Conservation (phyloP, 2,888 invertebrate species). For the Anthophora plumipes region DNA sequence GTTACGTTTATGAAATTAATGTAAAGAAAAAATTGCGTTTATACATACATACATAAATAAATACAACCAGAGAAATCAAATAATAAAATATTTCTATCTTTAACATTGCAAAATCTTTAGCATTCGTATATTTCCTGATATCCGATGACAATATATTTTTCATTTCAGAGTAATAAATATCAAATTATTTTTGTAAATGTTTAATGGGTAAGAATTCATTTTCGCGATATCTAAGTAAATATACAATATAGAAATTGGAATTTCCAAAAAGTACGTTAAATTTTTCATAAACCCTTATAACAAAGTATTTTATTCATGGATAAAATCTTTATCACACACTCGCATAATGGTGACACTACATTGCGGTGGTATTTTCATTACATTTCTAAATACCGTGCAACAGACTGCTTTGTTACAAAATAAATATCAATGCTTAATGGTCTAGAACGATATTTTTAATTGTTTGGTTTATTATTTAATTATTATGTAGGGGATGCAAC, state of each 20-base stretch:
- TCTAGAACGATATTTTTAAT: not conserved
- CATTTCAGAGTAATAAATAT: not conserved
- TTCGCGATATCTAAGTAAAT: not conserved
- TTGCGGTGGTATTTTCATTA: not conserved
- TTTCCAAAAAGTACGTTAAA: not conserved
- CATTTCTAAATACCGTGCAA: not conserved
- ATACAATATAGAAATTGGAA: constrained; percentile 17
- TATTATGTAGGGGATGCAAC: not conserved
- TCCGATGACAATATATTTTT: not conserved
- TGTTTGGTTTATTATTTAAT: not conserved
- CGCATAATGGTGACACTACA: not conserved
- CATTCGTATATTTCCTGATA: not conserved
- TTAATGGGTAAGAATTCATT: not conserved
- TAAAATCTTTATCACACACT: constrained; percentile 7
- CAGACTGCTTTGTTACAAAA: not conserved
- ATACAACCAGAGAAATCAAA: not conserved
- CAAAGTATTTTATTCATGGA: not conserved
- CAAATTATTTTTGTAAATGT: constrained; percentile 12
- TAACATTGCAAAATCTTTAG: not conserved
- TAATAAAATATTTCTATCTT: not conserved
- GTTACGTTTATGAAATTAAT: not conserved
- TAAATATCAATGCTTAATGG: constrained; percentile 16
- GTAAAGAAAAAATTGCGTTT: not conserved
- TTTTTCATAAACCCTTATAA: not conserved
- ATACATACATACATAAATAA: not conserved